Conservation (phyloP, 2,888 invertebrate species). For the Scaptomyza caliginosa region DNA sequence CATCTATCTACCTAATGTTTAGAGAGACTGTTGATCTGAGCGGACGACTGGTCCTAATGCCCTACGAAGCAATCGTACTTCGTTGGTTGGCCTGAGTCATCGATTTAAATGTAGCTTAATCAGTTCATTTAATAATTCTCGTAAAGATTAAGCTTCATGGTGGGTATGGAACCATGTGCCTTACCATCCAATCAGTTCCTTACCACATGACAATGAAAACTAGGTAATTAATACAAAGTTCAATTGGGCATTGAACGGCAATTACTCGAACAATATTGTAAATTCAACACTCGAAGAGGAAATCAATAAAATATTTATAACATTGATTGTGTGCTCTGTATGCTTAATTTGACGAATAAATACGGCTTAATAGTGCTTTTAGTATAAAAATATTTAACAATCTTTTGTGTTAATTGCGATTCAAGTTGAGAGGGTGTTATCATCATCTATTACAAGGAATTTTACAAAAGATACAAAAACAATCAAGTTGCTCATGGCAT, state of each 20-base stretch:
- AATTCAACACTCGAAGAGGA: conserved; percentile 10
- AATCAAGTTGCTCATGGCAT: not conserved
- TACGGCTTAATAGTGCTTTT: too few relatives aligned
- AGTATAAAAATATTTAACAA: not conserved
- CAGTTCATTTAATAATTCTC: conserved; percentile 15
- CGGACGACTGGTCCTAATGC: conserved; percentile 63
- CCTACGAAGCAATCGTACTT: conserved; percentile 77
- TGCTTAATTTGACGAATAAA: too few relatives aligned
- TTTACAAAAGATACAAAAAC: not conserved
- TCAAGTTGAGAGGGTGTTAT: not conserved
- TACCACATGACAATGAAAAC: conserved; percentile 10
- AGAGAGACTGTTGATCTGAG: conserved; percentile 70
- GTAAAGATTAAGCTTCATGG: conserved; percentile 32
- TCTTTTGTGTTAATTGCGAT: not conserved
- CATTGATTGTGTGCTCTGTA: not conserved
- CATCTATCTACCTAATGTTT: not conserved
- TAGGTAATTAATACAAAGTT: conserved; percentile 1
- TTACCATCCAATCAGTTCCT: conserved; percentile 7
- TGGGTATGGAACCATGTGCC: not conserved
- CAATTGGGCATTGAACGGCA: conserved; percentile 8
- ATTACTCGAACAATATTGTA: conserved; percentile 24
- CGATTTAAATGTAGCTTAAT: conserved; percentile 13
- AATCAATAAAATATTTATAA: conserved; percentile 9
- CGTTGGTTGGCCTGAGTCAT: conserved; percentile 59
- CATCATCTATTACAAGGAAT: not conserved